phyloP scores from a whole-genome alignment of 64 coral and sea anemone genomes.

The Pachyseris speciosa region DNA sequence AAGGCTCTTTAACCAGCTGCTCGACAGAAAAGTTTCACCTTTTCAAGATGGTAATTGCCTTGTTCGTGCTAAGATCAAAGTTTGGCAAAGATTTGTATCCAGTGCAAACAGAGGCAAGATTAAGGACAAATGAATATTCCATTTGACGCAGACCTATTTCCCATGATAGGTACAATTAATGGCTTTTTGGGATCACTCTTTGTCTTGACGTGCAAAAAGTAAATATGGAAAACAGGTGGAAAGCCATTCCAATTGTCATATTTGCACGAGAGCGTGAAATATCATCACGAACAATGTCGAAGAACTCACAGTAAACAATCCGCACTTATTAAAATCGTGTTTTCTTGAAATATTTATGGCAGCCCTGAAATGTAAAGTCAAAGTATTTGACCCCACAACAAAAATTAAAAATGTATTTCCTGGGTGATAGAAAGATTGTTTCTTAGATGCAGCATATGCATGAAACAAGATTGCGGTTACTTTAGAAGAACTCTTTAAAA shows the following conservation, averaged over 20 bases:
- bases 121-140: slow-evolving; percentile 27
- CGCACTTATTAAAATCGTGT: not conserved
- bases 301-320: not conserved
- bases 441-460: not conserved
- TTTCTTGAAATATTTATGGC: not conserved
- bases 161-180: slow-evolving; percentile 6
- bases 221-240: not conserved
- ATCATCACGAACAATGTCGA: not conserved
- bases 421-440: not conserved
- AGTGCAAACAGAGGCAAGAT: not conserved
- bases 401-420: not conserved
- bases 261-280: not conserved
- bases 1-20: not conserved
- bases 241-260: not conserved
- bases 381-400: not conserved
- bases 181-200: not conserved
- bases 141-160: not conserved
- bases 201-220: not conserved
- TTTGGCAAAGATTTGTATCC: not conserved
- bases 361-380: not conserved
- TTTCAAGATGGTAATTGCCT: slow-evolving; percentile 23
- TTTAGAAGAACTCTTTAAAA: too few relatives aligned
- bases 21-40: not conserved
- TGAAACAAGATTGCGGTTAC: too few relatives aligned
- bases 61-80: not conserved